Evolutionary conservation across 2,797 vertebrate genomes (phyloP), one percentile per base, ranked within the genome.

Genomic region (Staurois parvus): DNA sequence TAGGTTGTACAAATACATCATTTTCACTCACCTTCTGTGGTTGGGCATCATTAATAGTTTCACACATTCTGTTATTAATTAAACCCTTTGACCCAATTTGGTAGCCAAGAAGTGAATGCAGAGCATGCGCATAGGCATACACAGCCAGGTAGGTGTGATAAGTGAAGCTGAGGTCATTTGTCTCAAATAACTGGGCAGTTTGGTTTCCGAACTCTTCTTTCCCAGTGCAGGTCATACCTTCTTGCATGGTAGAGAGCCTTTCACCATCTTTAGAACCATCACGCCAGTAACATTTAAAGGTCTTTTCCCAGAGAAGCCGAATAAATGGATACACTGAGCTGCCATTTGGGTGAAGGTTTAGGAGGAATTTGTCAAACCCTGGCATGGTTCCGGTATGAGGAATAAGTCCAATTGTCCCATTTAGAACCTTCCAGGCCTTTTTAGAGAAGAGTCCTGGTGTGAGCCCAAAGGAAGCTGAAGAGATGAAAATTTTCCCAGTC

Each of bases 311-410:
- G 42, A 45, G 42, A 80, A 79, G 21, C 24, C 42, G 69, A 0
- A 75, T 80, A 10, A 85, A 76, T 21, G 84, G 76, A 30, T 74
- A 85, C 13, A 45, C 28, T 30, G 52, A 34, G 7, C 12, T 30
- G 5, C 28, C 28, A 21, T 32, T 62, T 48, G 72, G 85, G 83
- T 78, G 12, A 45, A 45, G 42, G 42, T 45, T 45, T 45, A 45
- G 12, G 42, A 45, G 42, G 13, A 12, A 45, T 6, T 73, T 37
- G 19, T 48, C 13, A 48, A 87, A 87, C n/a, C 80, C 85, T 64
- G 85, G 85, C 76, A 87, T 87, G n/a, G n/a, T 17, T 19, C 85
- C 85, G n/a, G 85, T 72, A 2, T 32, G 72, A 10, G 76, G 82
- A 32, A 79, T 68, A 28, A 87, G 29, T 2, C 85, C 80, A 64